A percentile compares a stretch with the other conserved stretches of the same genome.
Evolutionary conservation across 2,888 invertebrate species (phyloP).

Genomic region (Drosophila demipolita): DNA sequence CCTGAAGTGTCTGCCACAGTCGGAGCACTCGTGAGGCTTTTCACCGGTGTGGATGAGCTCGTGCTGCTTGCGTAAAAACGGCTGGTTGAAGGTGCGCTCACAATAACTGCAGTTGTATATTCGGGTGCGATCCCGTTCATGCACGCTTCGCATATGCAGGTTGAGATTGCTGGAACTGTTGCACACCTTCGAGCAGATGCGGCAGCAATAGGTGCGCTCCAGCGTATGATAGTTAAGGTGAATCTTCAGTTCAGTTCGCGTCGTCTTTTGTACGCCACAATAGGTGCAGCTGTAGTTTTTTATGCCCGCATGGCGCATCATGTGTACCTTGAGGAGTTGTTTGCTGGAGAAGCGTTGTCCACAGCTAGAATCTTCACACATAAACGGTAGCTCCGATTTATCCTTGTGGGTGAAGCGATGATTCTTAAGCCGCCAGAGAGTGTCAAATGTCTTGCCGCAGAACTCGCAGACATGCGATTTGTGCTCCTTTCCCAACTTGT

Average conservation of each 20-base stretch:
- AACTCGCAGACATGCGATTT: constrained; percentile 53
- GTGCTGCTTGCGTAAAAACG: constrained; percentile 81
- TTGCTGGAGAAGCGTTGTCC: constrained; percentile 71
- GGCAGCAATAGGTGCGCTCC: constrained; percentile 80
- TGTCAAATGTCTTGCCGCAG: constrained; percentile 56
- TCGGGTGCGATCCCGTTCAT: constrained; percentile 76
- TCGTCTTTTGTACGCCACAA: constrained; percentile 82
- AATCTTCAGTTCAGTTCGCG: constrained; percentile 79
- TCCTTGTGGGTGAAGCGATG: constrained; percentile 80
- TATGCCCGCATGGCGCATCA: constrained; percentile 83
- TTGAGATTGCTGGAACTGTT: constrained; percentile 81
- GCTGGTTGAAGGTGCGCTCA: constrained; percentile 77
- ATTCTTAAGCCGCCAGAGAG: constrained; percentile 65
- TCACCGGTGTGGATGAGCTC: constrained; percentile 84
- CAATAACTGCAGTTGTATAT: constrained; percentile 78
- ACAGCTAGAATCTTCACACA: constrained; percentile 73
- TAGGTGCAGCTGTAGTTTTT: constrained; percentile 82
- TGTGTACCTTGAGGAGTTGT: constrained; percentile 80
- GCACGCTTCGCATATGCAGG: constrained; percentile 79
- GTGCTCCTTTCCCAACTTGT: constrained; percentile 55
- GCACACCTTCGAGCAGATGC: constrained; percentile 77
- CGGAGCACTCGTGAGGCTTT: constrained; percentile 79
- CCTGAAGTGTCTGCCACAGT: constrained; percentile 77
- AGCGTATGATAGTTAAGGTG: constrained; percentile 83
- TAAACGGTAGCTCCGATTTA: constrained; percentile 72